Percentiles rank a stretch among this genome's conserved stretches.
Conservation (phyloP, 2,888 invertebrate genomes). For the Latheticus oryzae region DNA sequence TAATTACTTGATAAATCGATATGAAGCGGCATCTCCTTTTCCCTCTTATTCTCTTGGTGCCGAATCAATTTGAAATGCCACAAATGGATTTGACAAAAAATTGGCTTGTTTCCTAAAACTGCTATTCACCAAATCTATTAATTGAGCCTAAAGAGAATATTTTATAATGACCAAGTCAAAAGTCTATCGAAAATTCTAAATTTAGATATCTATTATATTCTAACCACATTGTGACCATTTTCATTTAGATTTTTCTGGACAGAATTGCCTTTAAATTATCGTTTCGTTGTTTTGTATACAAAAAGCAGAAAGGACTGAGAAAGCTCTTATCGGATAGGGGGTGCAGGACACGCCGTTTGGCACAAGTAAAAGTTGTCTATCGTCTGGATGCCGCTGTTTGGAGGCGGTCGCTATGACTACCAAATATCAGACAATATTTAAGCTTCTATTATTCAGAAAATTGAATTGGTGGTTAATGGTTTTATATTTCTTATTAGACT, state of each 20-base stretch:
- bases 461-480: conserved; percentile 18
- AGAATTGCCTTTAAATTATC: conserved; percentile 22
- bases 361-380: conserved; percentile 44
- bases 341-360: conserved; percentile 42
- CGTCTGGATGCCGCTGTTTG: conserved; percentile 39
- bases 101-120: conserved; percentile 37
- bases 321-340: conserved; percentile 38
- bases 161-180: conserved; percentile 20
- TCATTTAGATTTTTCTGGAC: conserved; percentile 22
- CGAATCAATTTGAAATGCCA: conserved; percentile 39
- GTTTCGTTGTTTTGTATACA: conserved; percentile 27
- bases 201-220: neutral
- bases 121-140: conserved; percentile 31
- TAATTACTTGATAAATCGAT: conserved; percentile 43
- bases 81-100: conserved; percentile 40
- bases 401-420: conserved; percentile 42
- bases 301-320: conserved; percentile 17
- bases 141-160: conserved; percentile 29
- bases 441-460: conserved; percentile 39
- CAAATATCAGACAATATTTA: conserved; percentile 44
- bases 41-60: conserved; percentile 30
- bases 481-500: conserved; percentile 9
- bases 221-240: no score
- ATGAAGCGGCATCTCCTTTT: conserved; percentile 35
- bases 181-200: no score